Base-by-base conservation (phyloP, 2,888 invertebrate species). In the Synanthedon myopaeformis region DNA sequence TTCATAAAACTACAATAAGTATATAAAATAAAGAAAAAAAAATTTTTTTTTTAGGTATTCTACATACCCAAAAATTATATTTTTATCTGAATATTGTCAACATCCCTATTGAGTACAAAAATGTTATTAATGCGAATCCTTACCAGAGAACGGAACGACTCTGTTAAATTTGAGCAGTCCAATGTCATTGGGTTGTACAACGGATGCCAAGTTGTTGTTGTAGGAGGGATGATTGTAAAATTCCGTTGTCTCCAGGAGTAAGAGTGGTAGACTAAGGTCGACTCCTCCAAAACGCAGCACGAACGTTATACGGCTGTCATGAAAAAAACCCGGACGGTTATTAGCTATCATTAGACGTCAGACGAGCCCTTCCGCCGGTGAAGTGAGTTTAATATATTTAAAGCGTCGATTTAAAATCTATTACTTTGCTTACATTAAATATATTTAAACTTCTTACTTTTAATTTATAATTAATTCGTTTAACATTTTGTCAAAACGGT, bases 111-210 rank as follows among this genome's bases (percentile, higher is more conserved):
- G 17, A 17, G 17, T 17, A 17, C 17, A 23, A 23, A 3, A 23
- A 23, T 23, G 3, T 23, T 3, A 23, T 23, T 23, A 23, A 23
- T 23, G 4, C 12, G 42, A 42, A 42, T 14, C 1, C 45, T 45
- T 53, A 71, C 74, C 60, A 52, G 59, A 64, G 54, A 59, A 78
- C 4, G 58, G 54, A 3, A 82, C 45, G 2, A 23, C 14, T 6
- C 64, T 60, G 41, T 62, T 64, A 49, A 80, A 72, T 54, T 69
- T 66, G 49, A 82, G 59, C 0, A 82, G 58, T 3, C 75, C 70
- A 28, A 82, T 73, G 56, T 82, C 82, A 23, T 82, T 56, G 1
- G 75, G 78, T 61, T 82, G 82, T 2, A 81, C 80, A 0, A 69
- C 41, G 4, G 41, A 6, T 0, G 64, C 61, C 0, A 62, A 13